These are phyloP conservation scores for Drosophila watanabei DNA, from an alignment of 1,140 invertebrate species.

Conservation along the genomic window DNA sequence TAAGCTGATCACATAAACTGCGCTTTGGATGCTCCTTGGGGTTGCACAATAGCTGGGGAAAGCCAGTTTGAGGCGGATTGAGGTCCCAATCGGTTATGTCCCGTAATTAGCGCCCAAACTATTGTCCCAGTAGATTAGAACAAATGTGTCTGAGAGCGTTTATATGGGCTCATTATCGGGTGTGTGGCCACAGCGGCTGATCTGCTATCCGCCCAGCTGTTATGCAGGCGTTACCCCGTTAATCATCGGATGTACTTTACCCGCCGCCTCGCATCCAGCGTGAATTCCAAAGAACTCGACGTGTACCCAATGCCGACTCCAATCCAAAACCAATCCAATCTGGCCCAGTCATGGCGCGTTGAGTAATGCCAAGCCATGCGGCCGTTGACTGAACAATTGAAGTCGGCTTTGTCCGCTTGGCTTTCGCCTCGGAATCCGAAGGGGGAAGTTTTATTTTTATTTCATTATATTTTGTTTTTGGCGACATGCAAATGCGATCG, in stretches of 20 bases:
- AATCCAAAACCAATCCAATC: conserved; percentile 18
- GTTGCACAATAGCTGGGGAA: conserved; percentile 8
- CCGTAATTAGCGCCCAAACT: conserved; percentile 13
- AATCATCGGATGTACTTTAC: conserved; percentile 62
- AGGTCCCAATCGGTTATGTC: not conserved
- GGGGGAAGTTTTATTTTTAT: conserved; percentile 45
- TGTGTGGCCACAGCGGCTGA: conserved; percentile 1
- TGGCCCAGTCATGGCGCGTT: conserved; percentile 63
- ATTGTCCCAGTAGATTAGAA: conserved; percentile 20
- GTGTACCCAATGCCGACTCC: conserved; percentile 6
- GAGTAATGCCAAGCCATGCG: conserved; percentile 57
- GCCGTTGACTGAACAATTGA: conserved; percentile 59
- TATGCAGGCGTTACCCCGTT: conserved; percentile 33
- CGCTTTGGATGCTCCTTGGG: not conserved
- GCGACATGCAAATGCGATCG: conserved; percentile 41
- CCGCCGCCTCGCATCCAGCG: conserved; percentile 41
- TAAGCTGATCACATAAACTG: not conserved
- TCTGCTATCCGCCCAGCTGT: conserved; percentile 6
- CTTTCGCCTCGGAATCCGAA: conserved; percentile 18
- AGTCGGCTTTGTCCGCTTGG: conserved; percentile 22
- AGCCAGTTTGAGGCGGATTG: conserved; percentile 10
- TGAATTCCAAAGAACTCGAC: conserved; percentile 72
- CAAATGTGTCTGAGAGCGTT: conserved; percentile 7
- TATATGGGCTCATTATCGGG: conserved; percentile 4
- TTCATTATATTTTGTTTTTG: not conserved